Evolutionary conservation across 2,888 invertebrate species (phyloP), one percentile per base, ranked within the genome.

Genomic region (Chrysodeixis includens): DNA sequence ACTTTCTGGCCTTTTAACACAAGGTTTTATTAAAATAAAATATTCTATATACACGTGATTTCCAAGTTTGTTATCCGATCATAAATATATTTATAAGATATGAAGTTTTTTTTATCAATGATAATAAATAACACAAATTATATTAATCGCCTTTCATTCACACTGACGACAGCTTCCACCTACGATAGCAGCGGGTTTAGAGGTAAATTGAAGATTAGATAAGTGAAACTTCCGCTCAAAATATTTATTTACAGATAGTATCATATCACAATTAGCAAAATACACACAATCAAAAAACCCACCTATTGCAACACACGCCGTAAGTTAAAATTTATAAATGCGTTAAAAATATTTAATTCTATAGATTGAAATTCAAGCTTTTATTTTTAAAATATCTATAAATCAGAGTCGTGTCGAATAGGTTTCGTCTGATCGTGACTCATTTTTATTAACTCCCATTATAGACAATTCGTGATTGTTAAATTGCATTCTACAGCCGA

Each of bases 1-100:
- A 76, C 67, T 78, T 82, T 82, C 76, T 81, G 80, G 80, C 75
- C 71, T 78, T 78, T 75, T 65, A 63, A 56, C 72, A 78, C 84
- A 86, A 83, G 83, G 83, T 78, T 65, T 44, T 60, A 58, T 55
- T 62, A 61, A 54, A 62, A 52, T 56, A 59, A 61, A 53, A 10
- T 10, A 65, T 56, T 69, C 32, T 58, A 61, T 44, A 64, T 67
- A 58, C 0, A 54, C 64, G 55, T 53, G 62, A 65, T 69, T 68
- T 71, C 32, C 62, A 58, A 56, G 14, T n/a, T 30, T 35, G 1
- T 26, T 49, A 49, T 49, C 12, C 30, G 30, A 44, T 16, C n/a
- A 26, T 56, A 56, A 20, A 32, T 32, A 2, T 18, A 40, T 56
- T 0, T 30, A 30, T 16, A 16, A n/a, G 22, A 16, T 7, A n/a